Evolutionary conservation across 2,113 vertebrate species (phyloP).

Genomic region (Heterochromis multidens): DNA sequence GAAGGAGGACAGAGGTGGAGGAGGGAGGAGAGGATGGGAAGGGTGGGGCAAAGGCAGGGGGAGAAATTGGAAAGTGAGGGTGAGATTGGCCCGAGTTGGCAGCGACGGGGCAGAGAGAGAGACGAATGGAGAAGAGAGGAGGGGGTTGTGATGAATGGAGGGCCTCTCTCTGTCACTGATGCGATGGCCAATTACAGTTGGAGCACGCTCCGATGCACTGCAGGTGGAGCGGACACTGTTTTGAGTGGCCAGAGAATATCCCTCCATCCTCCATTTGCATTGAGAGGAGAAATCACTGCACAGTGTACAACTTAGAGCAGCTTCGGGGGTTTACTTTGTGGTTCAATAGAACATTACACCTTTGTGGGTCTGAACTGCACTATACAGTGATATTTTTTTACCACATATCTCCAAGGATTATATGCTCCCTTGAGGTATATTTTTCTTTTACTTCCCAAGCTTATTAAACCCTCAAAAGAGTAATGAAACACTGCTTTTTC

Average conservation of each 20-base stretch:
- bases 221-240: constrained; percentile 52
- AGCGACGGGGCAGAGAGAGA: constrained; percentile 36
- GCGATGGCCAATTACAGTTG: constrained; percentile 73
- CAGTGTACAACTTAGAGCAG: background rate
- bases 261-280: constrained; percentile 51
- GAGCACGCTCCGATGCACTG: constrained; percentile 50
- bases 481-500: background rate
- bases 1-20: background rate
- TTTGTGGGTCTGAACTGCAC: background rate
- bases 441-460: background rate
- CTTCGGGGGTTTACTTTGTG: background rate
- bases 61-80: constrained; percentile 42
- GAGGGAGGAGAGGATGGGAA: background rate
- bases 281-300: constrained; percentile 25
- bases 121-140: background rate
- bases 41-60: background rate
- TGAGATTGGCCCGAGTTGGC: constrained; percentile 40
- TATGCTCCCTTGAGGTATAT: background rate
- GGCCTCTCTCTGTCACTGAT: constrained; percentile 52
- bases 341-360: background rate
- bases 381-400: background rate
- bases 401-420: background rate
- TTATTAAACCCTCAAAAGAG: background rate
- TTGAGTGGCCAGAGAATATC: constrained; percentile 30
- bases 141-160: constrained; percentile 66